Base-by-base conservation (phyloP, 2,113 vertebrate genomes). In the Eubucco bourcierii region DNA sequence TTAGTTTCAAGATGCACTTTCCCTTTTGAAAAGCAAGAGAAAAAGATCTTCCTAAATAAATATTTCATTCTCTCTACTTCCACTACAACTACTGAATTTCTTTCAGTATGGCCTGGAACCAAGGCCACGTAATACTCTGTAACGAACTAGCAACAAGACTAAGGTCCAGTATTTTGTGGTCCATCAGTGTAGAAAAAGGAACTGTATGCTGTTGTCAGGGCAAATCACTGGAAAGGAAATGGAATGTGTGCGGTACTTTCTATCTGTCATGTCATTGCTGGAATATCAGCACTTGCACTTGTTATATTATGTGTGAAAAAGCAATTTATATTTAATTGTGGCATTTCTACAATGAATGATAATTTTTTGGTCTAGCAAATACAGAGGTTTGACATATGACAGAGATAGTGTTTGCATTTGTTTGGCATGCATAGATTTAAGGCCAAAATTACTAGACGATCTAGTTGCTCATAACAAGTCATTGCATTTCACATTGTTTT, bases 271-370 rank as follows among this genome's bases (percentile, higher is more conserved):
- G 39, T 77, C 28, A 60, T 15, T 84, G 70, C 60, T 78, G 74
- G 91, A 87, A 87, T 84, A 84, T 60, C 56, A 84, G 74, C 56
- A 55, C 50, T 87, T 90, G 39, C 37, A 55, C 56, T 77, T 90
- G 55, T 79, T 31, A 46, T 87, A 58, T 79, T 91, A 78, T 84
- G 44, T 65, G 65, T 80, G 78, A 87, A 90, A 95, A 84, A 80
- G 17, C 70, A 94, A 94, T 92, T 90, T 91, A 25, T 78, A 52
- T 60, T 64, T 84, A 84, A 80, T 91, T 80, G 84, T 84, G 84
- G 24, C 65, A 31, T 84, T 94, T 84, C 60, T 84, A 74, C 67
- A 84, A 55, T 63, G 50, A 90, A 41, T 68, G 59, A 65, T 86
- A 1, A 0, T 80, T 93, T 41, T 41, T 41, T 41, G 41, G 41